Evolutionary conservation across 1,140 invertebrate genomes (phyloP).

Genomic region (Calycopis cecrops): DNA sequence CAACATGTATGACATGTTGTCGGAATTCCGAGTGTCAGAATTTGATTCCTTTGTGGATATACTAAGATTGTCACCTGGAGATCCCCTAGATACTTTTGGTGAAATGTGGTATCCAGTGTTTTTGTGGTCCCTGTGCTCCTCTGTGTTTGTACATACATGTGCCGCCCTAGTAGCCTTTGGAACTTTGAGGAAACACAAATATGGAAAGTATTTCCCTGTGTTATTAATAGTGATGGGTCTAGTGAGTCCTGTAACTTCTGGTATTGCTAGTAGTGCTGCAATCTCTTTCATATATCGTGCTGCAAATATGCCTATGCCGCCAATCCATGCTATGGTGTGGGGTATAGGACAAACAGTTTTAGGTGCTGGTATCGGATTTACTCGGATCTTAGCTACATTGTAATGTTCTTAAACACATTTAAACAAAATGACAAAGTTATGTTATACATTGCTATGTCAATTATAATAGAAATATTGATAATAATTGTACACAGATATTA

Average conservation of each 20-base stretch:
- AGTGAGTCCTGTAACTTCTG: slow-evolving; percentile 88
- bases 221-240: slow-evolving; percentile 92
- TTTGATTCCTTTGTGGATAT: slow-evolving; percentile 80
- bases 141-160: slow-evolving; percentile 92
- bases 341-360: slow-evolving; percentile 94
- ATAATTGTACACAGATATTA: slow-evolving; percentile 1
- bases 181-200: slow-evolving; percentile 93
- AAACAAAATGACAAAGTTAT: slow-evolving; percentile 23
- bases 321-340: slow-evolving; percentile 93
- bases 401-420: slow-evolving; percentile 68
- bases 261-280: slow-evolving; percentile 93
- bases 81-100: slow-evolving; percentile 80
- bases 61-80: slow-evolving; percentile 76
- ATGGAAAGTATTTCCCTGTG: slow-evolving; percentile 94
- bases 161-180: slow-evolving; percentile 93
- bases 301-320: slow-evolving; percentile 90
- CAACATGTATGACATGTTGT: slow-evolving; percentile 77
- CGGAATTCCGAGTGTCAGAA: slow-evolving; percentile 75
- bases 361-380: slow-evolving; percentile 91
- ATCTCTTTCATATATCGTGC: slow-evolving; percentile 95
- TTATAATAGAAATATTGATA: slow-evolving; percentile 44
- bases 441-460: slow-evolving; percentile 49
- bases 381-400: slow-evolving; percentile 93
- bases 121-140: slow-evolving; percentile 95
- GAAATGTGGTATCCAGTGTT: slow-evolving; percentile 98